Percentiles rank a stretch among this genome's conserved stretches.
phyloP scores from a whole-genome alignment of 2,113 vertebrate species.

The Istiophorus platypterus region DNA sequence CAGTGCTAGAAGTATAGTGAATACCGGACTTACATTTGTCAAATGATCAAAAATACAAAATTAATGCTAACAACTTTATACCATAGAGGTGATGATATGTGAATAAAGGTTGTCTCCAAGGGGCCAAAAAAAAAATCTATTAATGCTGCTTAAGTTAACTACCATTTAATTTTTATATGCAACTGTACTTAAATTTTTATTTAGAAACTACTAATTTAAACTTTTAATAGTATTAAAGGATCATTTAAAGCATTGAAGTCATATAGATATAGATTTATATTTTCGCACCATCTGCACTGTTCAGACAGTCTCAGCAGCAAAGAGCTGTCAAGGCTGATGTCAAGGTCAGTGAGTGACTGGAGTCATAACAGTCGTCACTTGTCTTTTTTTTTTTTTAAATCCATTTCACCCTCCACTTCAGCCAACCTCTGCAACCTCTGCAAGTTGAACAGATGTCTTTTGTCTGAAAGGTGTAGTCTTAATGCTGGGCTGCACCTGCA shows the following conservation, averaged over 20 bases:
- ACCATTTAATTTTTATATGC: too few relatives aligned
- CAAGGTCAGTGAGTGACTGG: neutral
- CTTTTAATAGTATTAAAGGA: neutral
- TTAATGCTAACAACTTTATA: neutral
- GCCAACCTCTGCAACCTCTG: neutral
- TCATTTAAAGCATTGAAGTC: neutral
- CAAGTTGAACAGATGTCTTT: slow-evolving; percentile 10
- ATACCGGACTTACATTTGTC: neutral
- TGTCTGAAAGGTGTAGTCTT: slow-evolving; percentile 8
- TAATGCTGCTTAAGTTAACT: too few relatives aligned
- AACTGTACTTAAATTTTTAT: too few relatives aligned
- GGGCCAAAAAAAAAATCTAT: neutral
- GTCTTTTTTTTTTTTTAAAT: neutral
- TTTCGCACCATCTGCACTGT: neutral
- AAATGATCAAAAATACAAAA: neutral
- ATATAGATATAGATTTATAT: neutral
- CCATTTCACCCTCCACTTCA: neutral
- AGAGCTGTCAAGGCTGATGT: neutral
- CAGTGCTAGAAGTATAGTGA: neutral
- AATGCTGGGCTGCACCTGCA: neutral
- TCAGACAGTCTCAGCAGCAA: neutral
- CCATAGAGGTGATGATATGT: neutral
- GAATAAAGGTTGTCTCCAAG: neutral
- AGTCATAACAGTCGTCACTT: neutral
- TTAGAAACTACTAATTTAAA: neutral